Evolutionary conservation across 2,888 invertebrate species (phyloP).

Genomic region (Chrysina gloriosa): DNA sequence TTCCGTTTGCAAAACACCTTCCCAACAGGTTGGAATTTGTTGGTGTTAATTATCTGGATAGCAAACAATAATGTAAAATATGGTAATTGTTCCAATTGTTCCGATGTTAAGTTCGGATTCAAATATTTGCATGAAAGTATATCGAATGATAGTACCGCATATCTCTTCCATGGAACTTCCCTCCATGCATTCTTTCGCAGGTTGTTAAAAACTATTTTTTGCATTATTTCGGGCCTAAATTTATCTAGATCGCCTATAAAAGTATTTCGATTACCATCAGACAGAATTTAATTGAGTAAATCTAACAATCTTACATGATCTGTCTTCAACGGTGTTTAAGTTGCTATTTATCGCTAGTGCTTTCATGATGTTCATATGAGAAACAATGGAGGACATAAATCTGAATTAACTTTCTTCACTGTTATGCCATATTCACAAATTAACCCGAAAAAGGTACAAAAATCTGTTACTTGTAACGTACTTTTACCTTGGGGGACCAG

Average conservation of each 20-base stretch:
- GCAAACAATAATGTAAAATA: slow-evolving; percentile 10
- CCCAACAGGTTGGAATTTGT: slow-evolving; percentile 29
- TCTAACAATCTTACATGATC: not conserved
- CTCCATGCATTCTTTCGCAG: slow-evolving; percentile 36
- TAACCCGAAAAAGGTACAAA: too few relatives aligned
- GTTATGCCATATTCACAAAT: too few relatives aligned
- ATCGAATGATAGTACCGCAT: slow-evolving; percentile 23
- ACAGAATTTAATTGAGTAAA: not conserved
- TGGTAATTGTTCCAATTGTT: not conserved
- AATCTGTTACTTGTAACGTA: too few relatives aligned
- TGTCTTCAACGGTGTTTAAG: slow-evolving; percentile 12
- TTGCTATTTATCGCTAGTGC: slow-evolving; percentile 4
- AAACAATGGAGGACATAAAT: too few relatives aligned
- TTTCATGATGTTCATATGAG: too few relatives aligned
- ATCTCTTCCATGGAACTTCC: slow-evolving; percentile 26
- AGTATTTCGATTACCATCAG: not conserved
- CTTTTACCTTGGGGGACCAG: too few relatives aligned
- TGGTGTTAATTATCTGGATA: slow-evolving; percentile 31
- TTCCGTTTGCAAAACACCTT: slow-evolving; percentile 6
- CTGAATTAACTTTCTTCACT: too few relatives aligned
- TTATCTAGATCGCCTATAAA: slow-evolving; percentile 21
- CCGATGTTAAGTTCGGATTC: not conserved
- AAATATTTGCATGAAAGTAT: slow-evolving; percentile 15
- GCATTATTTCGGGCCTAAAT: slow-evolving; percentile 39
- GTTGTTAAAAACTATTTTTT: slow-evolving; percentile 32